Evolutionary conservation across 2,797 vertebrate species (phyloP).

Genomic region (Cossypha polioptera): DNA sequence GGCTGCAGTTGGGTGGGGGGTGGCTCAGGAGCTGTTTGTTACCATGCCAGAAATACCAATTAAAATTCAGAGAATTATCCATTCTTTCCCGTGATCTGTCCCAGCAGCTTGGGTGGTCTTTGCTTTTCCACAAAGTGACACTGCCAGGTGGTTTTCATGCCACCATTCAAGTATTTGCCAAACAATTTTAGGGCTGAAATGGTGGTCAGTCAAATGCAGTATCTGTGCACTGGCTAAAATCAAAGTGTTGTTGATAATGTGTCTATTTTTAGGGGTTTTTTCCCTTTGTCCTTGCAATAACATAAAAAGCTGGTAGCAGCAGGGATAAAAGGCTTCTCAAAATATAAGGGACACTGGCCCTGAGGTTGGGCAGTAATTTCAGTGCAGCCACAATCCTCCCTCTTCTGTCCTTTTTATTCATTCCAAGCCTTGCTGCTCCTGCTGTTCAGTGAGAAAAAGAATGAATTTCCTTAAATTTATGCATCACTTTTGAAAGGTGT

Average conservation of each 20-base stretch:
- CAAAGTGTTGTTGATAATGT: neutral
- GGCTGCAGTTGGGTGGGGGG: fast-evolving
- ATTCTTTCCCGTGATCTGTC: neutral
- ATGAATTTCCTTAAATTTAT: neutral
- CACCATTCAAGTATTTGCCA: neutral
- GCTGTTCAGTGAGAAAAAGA: neutral
- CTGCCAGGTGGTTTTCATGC: neutral
- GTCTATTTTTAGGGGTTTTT: neutral
- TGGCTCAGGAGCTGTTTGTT: neutral
- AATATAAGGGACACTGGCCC: neutral
- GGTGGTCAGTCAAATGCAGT: neutral
- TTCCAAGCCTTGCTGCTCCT: neutral
- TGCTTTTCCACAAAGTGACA: neutral
- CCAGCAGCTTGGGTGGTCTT: neutral
- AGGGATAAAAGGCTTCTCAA: neutral
- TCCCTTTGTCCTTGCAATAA: neutral
- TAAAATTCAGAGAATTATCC: neutral
- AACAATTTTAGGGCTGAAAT: neutral
- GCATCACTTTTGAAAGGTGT: neutral
- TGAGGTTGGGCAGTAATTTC: neutral
- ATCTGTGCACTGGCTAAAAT: neutral
- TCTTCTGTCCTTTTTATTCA: neutral
- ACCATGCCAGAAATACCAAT: neutral
- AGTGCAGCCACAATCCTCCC: neutral
- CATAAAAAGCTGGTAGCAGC: neutral